These are phyloP conservation scores for Trididemnum clinides DNA, from an alignment of 23 tunicate genomes.

Conservation along the genomic window DNA sequence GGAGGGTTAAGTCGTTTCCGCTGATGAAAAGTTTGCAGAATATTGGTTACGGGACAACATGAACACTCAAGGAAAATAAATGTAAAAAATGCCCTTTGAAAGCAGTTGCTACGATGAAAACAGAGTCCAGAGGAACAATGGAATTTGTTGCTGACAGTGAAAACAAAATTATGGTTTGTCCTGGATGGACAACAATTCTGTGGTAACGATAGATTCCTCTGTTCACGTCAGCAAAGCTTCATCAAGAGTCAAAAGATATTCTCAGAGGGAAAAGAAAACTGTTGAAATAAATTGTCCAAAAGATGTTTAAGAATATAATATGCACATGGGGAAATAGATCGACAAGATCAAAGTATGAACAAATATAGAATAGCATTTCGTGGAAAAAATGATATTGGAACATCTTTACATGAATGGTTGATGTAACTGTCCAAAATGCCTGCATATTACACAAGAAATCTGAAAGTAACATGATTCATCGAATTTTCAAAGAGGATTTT, in stretches of 20 bases:
- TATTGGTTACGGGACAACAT: neutral
- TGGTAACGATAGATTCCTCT: constrained; percentile 5
- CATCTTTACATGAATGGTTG: neutral
- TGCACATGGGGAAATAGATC: constrained; percentile 13
- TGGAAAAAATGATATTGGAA: constrained; percentile 8
- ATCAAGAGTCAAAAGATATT: constrained; percentile 9
- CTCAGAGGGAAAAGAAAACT: neutral
- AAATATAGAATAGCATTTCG: constrained; percentile 6
- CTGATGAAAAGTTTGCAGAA: neutral
- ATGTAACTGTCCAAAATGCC: constrained; percentile 6
- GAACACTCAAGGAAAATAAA: neutral
- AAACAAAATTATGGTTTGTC: constrained; percentile 13
- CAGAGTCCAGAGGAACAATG: neutral
- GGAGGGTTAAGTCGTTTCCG: constrained; percentile 11
- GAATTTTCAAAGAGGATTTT: neutral
- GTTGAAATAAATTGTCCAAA: constrained; percentile 8
- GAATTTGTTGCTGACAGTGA: constrained; percentile 2
- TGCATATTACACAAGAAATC: constrained; percentile 1
- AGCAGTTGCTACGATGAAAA: constrained; percentile 2
- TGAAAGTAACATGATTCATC: neutral
- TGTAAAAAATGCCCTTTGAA: constrained; percentile 16
- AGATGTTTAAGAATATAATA: neutral
- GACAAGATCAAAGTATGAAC: neutral
- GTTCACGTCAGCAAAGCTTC: constrained; percentile 7
- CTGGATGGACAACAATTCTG: constrained; percentile 29